Evolutionary conservation across 2,888 invertebrate species (phyloP).

Genomic region (Agrochola lychnidis): DNA sequence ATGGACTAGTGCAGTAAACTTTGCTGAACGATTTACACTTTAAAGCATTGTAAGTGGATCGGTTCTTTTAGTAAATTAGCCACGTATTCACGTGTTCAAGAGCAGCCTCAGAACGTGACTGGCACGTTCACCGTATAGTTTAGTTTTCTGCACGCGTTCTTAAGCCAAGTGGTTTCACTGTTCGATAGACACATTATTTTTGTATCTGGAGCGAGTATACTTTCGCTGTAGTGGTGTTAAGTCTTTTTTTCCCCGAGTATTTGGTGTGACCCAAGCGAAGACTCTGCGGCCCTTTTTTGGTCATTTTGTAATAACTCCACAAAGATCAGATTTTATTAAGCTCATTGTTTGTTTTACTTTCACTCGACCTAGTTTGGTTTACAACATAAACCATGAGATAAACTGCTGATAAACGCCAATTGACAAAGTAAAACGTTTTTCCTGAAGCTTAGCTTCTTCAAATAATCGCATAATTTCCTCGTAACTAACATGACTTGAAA

Average conservation of each 20-base stretch:
- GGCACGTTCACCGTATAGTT: constrained; percentile 66
- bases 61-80: constrained; percentile 58
- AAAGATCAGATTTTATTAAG: constrained; percentile 43
- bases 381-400: constrained; percentile 26
- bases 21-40: neutral
- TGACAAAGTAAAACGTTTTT: neutral
- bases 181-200: constrained; percentile 82
- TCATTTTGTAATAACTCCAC: constrained; percentile 50
- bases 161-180: constrained; percentile 81
- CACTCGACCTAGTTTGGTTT: constrained; percentile 55
- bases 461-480: constrained; percentile 18
- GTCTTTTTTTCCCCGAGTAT: constrained; percentile 59
- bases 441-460: neutral
- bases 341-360: constrained; percentile 63
- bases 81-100: constrained; percentile 69
- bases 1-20: neutral
- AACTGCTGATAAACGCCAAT: neutral
- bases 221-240: constrained; percentile 77
- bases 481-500: constrained; percentile 53
- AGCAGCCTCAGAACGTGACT: constrained; percentile 55
- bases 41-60: neutral
- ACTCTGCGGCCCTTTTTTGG: constrained; percentile 54
- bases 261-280: constrained; percentile 46
- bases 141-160: constrained; percentile 78
- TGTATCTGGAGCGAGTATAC: constrained; percentile 81